Evolutionary conservation across 2,797 vertebrate species (phyloP).

Genomic region (Caiman crocodilus): DNA sequence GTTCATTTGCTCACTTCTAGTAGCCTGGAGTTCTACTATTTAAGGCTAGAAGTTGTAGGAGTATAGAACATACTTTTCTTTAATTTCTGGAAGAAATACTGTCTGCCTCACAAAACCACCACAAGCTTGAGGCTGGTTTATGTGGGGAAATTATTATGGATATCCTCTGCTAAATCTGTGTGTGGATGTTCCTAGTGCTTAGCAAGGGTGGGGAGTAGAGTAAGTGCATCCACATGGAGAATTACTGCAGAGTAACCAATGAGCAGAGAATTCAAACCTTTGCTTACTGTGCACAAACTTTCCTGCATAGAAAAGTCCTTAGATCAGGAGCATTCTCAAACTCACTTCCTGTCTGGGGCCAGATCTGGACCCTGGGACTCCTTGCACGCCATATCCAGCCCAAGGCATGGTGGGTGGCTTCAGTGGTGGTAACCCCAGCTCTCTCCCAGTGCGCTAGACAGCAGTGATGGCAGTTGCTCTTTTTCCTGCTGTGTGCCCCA

Average conservation of each 20-base stretch:
- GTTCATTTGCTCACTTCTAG: background rate
- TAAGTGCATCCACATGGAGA: accelerated
- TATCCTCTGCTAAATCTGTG: background rate
- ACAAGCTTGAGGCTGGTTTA: background rate
- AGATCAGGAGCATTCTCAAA: background rate
- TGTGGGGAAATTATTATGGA: background rate
- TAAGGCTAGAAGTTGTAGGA: background rate
- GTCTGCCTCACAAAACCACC: background rate
- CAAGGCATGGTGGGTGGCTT: too few relatives aligned
- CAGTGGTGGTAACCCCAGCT: too few relatives aligned
- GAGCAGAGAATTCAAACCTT: accelerated
- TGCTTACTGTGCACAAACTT: background rate
- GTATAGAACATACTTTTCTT: background rate
- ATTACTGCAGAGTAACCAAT: background rate
- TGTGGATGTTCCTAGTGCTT: background rate
- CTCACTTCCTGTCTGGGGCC: too few relatives aligned
- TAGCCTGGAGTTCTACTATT: background rate
- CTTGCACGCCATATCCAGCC: too few relatives aligned
- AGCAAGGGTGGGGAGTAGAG: background rate
- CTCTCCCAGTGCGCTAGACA: too few relatives aligned
- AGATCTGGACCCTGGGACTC: too few relatives aligned
- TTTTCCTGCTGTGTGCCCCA: too few relatives aligned
- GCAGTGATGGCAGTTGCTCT: too few relatives aligned
- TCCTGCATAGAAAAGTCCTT: background rate
- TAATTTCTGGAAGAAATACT: background rate